Conservation (phyloP, 2,113 vertebrate species). For the Dasyurus viverrinus region DNA sequence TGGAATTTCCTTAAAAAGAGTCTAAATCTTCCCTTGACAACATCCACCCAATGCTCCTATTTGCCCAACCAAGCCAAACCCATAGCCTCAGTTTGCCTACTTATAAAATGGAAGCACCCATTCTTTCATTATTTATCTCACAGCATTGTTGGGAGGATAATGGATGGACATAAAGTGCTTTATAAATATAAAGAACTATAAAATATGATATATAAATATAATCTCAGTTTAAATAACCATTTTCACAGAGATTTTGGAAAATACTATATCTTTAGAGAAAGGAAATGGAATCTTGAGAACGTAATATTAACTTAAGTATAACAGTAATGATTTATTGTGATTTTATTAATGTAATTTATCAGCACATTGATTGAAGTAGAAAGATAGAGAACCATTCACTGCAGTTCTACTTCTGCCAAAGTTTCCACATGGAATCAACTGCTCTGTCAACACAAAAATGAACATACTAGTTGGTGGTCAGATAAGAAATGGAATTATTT, state of each 20-base stretch:
- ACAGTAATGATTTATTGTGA: neutral
- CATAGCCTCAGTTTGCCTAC: neutral
- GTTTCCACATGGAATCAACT: neutral
- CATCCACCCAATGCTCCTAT: no score
- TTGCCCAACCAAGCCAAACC: neutral
- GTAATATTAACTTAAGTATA: neutral
- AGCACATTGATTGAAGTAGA: neutral
- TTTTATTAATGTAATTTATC: neutral
- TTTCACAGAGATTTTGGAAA: neutral
- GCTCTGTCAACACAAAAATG: neutral
- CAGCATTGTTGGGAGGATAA: neutral
- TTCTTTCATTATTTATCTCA: neutral
- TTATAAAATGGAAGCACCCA: neutral
- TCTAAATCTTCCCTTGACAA: no score
- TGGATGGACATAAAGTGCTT: neutral
- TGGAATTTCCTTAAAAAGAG: no score
- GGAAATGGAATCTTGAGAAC: neutral
- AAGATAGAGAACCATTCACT: neutral
- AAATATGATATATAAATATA: neutral
- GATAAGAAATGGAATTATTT: neutral
- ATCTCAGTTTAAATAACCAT: neutral
- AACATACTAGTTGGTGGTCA: neutral
- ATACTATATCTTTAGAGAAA: neutral
- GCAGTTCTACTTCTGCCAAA: neutral
- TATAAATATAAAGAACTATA: neutral